Base-by-base conservation (phyloP, 2,797 vertebrate species). In the Sebastes vulpes region DNA sequence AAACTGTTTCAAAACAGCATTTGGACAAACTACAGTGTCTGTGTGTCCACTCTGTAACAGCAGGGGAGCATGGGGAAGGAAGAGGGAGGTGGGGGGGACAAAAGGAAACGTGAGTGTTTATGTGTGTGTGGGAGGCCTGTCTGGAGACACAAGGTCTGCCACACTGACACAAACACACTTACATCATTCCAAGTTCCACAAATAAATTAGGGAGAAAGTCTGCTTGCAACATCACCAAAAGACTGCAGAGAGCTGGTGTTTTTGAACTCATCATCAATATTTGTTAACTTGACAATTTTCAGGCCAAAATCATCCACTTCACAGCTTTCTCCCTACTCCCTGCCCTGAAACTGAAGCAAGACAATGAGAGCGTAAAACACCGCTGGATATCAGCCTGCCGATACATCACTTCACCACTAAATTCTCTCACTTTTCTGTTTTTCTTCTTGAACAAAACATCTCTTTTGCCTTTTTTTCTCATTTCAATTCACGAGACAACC, bases 91-190 rank as follows among this genome's bases (percentile, higher is more conserved):
- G 70, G 68, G 59, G 68, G 59, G 65, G 31, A 64, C 59, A 12
- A 68, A 69, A 74, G 80, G 84, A 89, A 89, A 66, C 20, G 38
- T 77, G 76, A 66, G 72, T 75, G 25, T 81, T 31, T 80, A 75
- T 69, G 66, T 74, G 50, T 72, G 86, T 75, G 85, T 79, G 83
- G 64, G 84, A 63, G 79, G 73, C 9, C 70, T 61, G 78, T 74
- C 50, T 91, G 87, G 84, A 91, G 92, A 92, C 90, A 66, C 35
- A 35, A 56, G 77, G 88, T 93, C 91, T 91, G 71, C 78, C 82
- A 77, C 60, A 75, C 72, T 28, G 63, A 85, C 79, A 88, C 87
- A 91, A 85, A 91, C 87, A 90, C 76, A 79, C 75, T 60, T 54
- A 61, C 69, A 82, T 79, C 74, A 83, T 64, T 80, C 81, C 59